Evolutionary conservation across 2,888 invertebrate genomes (phyloP).

Genomic region (Lasioglossum lativentre): DNA sequence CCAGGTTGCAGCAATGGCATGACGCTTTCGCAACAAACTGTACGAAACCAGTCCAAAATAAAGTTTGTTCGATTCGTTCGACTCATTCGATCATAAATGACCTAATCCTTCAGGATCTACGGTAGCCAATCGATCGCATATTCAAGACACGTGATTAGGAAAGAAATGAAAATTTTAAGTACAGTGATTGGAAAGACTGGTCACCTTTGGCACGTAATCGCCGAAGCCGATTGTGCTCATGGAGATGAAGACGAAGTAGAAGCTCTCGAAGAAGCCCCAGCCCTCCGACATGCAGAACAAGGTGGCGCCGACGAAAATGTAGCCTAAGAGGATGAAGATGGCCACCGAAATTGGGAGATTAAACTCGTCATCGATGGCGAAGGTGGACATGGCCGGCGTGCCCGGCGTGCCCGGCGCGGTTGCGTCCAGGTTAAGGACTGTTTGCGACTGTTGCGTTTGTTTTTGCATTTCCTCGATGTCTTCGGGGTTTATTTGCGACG

Average conservation of each 20-base stretch:
- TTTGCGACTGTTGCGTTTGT: constrained; percentile 75
- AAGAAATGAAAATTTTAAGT: background rate
- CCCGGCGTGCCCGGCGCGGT: constrained; percentile 87
- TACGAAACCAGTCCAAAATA: background rate
- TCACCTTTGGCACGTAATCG: constrained; percentile 93
- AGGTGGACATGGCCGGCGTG: constrained; percentile 92
- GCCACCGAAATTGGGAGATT: constrained; percentile 97
- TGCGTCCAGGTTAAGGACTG: constrained; percentile 81
- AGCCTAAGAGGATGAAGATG: constrained; percentile 91
- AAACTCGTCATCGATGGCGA: constrained; percentile 96
- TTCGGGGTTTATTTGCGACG: constrained; percentile 88
- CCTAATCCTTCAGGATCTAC: constrained; percentile 1
- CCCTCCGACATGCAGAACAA: constrained; percentile 91
- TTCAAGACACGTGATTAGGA: background rate
- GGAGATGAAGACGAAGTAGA: constrained; percentile 98
- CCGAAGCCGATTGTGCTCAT: constrained; percentile 99
- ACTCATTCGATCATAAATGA: background rate
- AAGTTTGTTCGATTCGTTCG: background rate
- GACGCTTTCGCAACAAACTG: background rate
- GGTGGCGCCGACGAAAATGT: constrained; percentile 94
- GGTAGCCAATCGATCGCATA: background rate
- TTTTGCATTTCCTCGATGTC: constrained; percentile 85
- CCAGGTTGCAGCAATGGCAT: background rate
- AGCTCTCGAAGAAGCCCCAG: constrained; percentile 97
- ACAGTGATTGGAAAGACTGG: background rate